Evolutionary conservation across 2,888 invertebrate genomes (phyloP).

Genomic region (Sceliomorpha sp.): DNA sequence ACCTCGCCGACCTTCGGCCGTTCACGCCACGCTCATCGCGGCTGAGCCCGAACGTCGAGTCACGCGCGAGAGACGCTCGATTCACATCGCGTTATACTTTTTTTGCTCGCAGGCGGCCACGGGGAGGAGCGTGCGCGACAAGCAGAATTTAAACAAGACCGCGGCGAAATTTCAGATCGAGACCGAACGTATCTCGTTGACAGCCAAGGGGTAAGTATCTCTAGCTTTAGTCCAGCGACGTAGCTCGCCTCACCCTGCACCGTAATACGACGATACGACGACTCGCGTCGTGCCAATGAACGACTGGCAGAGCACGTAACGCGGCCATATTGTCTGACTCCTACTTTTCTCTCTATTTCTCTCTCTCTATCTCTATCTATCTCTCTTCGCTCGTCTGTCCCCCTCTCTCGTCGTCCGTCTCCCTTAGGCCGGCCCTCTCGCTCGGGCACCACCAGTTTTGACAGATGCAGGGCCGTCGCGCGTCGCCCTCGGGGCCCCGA

Average conservation of each 20-base stretch:
- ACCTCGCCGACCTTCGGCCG: conserved; percentile 72
- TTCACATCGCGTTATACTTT: conserved; percentile 25
- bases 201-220: conserved; percentile 72
- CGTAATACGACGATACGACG: conserved; percentile 20
- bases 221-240: conserved; percentile 9
- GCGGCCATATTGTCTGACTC: conserved; percentile 71
- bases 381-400: too few relatives aligned
- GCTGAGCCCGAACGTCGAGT: neutral
- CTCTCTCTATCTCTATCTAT: too few relatives aligned
- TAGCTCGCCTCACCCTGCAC: neutral
- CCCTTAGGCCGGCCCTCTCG: conserved; percentile 11
- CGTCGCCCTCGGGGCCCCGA: conserved; percentile 14
- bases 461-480: conserved; percentile 66
- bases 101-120: conserved; percentile 51
- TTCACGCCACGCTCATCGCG: conserved; percentile 3
- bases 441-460: conserved; percentile 65
- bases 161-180: conserved; percentile 61
- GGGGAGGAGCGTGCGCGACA: conserved; percentile 11
- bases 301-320: conserved; percentile 64
- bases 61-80: too few relatives aligned
- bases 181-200: conserved; percentile 66
- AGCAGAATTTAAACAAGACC: conserved; percentile 32
- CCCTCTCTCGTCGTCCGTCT: too few relatives aligned
- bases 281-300: conserved; percentile 62
- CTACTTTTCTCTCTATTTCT: conserved; percentile 48